Evolutionary conservation across 2,888 invertebrate genomes (phyloP).

Genomic region (Dryococelus australis): DNA sequence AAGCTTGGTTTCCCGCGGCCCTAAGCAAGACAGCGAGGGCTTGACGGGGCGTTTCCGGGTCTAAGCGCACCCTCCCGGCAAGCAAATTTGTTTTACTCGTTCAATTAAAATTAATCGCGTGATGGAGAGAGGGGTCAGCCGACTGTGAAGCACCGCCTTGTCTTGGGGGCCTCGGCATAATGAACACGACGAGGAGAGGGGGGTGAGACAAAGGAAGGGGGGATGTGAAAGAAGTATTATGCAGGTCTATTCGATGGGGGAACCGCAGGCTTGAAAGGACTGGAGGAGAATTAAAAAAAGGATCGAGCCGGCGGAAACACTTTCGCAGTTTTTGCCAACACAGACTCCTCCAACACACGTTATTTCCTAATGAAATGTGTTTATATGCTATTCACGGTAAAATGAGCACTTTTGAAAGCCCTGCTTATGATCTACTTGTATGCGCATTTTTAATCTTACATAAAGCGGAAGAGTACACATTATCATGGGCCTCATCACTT

Average conservation of each 20-base stretch:
- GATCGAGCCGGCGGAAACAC: too few species aligned
- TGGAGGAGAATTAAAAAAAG: too few species aligned
- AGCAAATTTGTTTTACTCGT: slow-evolving; percentile 16
- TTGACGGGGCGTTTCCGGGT: neutral
- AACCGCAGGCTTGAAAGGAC: neutral
- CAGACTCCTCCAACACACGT: too few species aligned
- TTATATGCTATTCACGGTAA: too few species aligned
- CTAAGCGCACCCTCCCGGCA: neutral
- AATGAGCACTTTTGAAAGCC: too few species aligned
- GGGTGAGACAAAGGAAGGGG: neutral
- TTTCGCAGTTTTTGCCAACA: too few species aligned
- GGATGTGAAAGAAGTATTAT: neutral
- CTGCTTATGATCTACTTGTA: too few species aligned
- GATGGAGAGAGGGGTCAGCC: slow-evolving; percentile 1
- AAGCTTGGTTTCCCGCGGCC: too few species aligned
- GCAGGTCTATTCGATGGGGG: neutral
- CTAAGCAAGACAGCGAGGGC: neutral
- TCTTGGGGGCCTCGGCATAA: neutral
- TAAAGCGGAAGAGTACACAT: too few species aligned
- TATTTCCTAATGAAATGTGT: too few species aligned
- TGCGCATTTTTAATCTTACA: too few species aligned
- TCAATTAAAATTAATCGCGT: slow-evolving; percentile 16
- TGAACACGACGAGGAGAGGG: neutral
- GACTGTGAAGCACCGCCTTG: neutral
- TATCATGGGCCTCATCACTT: too few species aligned